A percentile compares a stretch with the other conserved stretches of the same genome.
Evolutionary conservation across 2,888 invertebrate species (phyloP).

Genomic region (Drosophila lutescens): DNA sequence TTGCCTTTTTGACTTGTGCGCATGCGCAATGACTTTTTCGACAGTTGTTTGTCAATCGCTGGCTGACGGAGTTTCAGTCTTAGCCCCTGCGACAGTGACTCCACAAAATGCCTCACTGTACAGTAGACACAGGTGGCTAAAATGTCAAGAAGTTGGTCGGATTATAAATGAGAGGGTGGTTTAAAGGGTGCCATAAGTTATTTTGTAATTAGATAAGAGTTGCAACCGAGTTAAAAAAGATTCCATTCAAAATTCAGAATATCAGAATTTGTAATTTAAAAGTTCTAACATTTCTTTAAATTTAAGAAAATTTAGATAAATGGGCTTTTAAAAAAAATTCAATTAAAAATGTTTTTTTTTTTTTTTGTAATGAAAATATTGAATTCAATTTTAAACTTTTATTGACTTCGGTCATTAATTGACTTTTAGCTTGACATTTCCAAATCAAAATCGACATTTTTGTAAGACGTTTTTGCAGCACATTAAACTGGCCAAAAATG

Average conservation of each 20-base stretch:
- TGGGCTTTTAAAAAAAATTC: too few relatives aligned
- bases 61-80: slow-evolving; percentile 29
- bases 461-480: slow-evolving; percentile 10
- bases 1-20: slow-evolving; percentile 68
- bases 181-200: too few relatives aligned
- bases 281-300: too few relatives aligned
- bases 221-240: too few relatives aligned
- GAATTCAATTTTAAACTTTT: too few relatives aligned
- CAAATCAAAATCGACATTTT: slow-evolving; percentile 27
- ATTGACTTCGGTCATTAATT: not conserved
- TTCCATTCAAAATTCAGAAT: too few relatives aligned
- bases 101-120: slow-evolving; percentile 35
- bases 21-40: slow-evolving; percentile 77
- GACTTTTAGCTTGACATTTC: not conserved
- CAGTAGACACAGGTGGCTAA: slow-evolving; percentile 44
- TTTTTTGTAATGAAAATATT: too few relatives aligned
- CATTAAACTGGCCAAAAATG: slow-evolving; percentile 17
- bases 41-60: slow-evolving; percentile 73
- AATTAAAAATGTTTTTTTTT: too few relatives aligned
- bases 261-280: too few relatives aligned
- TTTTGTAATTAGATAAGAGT: too few relatives aligned
- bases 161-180: too few relatives aligned
- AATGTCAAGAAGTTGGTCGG: slow-evolving; percentile 1
- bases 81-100: slow-evolving; percentile 29
- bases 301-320: too few relatives aligned